Conservation (phyloP, 2,797 vertebrate genomes). For the Melanogrammus aeglefinus region DNA sequence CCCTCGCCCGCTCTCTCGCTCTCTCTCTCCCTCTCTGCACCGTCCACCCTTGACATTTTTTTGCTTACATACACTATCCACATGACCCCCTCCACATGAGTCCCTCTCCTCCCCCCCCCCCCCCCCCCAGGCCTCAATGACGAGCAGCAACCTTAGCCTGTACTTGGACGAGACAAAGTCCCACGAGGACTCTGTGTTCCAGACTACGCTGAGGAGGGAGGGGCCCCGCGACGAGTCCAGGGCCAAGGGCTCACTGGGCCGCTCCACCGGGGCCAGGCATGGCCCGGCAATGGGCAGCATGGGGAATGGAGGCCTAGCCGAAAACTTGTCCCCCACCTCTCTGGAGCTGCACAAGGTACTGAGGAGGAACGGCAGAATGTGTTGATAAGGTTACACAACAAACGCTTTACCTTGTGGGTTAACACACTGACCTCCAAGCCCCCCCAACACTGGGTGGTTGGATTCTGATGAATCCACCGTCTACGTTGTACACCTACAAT, state of each 20-base stretch:
- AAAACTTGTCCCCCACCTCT: constrained; percentile 70
- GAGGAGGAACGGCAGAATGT: not conserved
- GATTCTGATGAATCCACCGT: not conserved
- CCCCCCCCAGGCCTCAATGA: constrained; percentile 87
- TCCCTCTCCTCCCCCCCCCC: constrained; percentile 3
- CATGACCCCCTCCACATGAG: not conserved
- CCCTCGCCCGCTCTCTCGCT: not conserved
- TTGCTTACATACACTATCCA: too few relatives aligned
- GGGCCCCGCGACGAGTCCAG: constrained; percentile 27
- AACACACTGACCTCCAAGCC: not conserved
- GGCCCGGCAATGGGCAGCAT: constrained; percentile 23
- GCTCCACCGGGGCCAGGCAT: constrained; percentile 31
- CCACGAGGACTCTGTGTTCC: constrained; percentile 58
- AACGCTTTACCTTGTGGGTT: not conserved
- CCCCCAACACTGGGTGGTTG: not conserved
- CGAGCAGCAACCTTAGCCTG: constrained; percentile 82
- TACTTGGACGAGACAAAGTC: constrained; percentile 81
- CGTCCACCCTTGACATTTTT: too few relatives aligned
- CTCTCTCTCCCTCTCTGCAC: not conserved
- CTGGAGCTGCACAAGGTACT: constrained; percentile 90
- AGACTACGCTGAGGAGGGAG: constrained; percentile 52
- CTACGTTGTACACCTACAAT: not conserved
- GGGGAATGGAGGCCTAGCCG: constrained; percentile 45
- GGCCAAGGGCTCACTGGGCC: constrained; percentile 43
- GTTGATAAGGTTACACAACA: too few relatives aligned